phyloP scores from a whole-genome alignment of 2,113 vertebrate genomes.

The Bambusicola thoracicus region DNA sequence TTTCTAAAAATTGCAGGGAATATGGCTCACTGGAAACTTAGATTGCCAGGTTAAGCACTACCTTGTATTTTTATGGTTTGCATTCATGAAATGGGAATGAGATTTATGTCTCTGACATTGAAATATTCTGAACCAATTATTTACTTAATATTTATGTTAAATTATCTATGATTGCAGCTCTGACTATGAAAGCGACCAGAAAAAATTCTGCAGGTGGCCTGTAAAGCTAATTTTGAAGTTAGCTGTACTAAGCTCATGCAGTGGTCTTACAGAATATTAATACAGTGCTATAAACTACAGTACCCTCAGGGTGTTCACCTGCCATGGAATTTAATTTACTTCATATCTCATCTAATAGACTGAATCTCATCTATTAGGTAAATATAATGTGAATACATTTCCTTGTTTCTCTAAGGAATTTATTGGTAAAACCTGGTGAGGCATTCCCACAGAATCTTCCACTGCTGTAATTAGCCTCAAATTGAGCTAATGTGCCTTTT shows the following conservation, averaged over 20 bases:
- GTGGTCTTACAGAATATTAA: constrained; percentile 80
- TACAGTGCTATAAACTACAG: constrained; percentile 74
- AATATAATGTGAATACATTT: constrained; percentile 77
- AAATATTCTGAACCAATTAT: constrained; percentile 81
- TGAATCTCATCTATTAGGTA: constrained; percentile 81
- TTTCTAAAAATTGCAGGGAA: constrained; percentile 44
- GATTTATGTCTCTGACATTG: constrained; percentile 76
- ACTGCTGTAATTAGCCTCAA: constrained; percentile 70
- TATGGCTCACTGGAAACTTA: constrained; percentile 53
- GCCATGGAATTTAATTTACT: constrained; percentile 84
- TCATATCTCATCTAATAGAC: constrained; percentile 83
- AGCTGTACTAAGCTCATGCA: constrained; percentile 73
- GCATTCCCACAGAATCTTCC: constrained; percentile 62
- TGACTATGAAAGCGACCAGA: constrained; percentile 79
- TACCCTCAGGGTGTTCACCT: constrained; percentile 81
- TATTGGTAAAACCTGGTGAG: constrained; percentile 66
- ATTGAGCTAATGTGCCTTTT: constrained; percentile 51
- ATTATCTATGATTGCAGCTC: constrained; percentile 77
- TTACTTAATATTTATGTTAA: constrained; percentile 84
- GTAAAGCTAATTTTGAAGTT: constrained; percentile 82
- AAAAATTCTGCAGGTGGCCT: constrained; percentile 80
- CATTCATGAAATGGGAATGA: constrained; percentile 61
- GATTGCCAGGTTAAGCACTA: constrained; percentile 57
- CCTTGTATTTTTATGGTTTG: constrained; percentile 59
- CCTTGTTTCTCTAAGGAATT: constrained; percentile 78